Evolutionary conservation across 2,797 vertebrate genomes (phyloP).

Genomic region (Onychomys leucogaster): DNA sequence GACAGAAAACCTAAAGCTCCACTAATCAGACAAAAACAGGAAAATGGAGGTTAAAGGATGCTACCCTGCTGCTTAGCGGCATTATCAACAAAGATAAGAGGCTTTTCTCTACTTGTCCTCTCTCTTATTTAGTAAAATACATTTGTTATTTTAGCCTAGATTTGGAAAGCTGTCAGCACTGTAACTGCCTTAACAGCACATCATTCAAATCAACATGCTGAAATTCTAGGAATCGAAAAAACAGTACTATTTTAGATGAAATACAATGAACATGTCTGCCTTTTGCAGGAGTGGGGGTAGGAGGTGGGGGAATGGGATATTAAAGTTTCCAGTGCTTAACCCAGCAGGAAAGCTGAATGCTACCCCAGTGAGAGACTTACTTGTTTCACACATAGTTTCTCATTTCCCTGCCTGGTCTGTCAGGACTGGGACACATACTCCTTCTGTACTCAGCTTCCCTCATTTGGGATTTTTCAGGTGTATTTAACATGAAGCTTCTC

Average conservation of each 20-base stretch:
- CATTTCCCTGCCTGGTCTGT: neutral
- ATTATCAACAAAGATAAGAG: conserved; percentile 68
- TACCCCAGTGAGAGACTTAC: neutral
- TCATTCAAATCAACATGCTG: conserved; percentile 77
- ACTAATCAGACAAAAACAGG: conserved; percentile 67
- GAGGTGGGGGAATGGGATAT: conserved; percentile 17
- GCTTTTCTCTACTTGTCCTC: conserved; percentile 66
- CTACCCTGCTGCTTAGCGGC: conserved; percentile 1
- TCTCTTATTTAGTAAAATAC: conserved; percentile 66
- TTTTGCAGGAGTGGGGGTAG: conserved; percentile 33
- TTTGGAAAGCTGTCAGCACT: conserved; percentile 79
- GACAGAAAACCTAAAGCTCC: conserved; percentile 66
- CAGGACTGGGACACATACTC: neutral
- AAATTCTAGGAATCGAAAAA: conserved; percentile 80
- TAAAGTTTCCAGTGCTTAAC: conserved; percentile 60
- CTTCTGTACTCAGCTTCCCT: neutral
- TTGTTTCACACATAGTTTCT: neutral
- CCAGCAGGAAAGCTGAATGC: neutral
- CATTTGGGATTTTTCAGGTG: neutral
- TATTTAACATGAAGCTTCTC: neutral
- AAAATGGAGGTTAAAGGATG: conserved; percentile 35
- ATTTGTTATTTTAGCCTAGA: conserved; percentile 76
- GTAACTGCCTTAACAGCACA: conserved; percentile 70
- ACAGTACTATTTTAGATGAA: conserved; percentile 71
- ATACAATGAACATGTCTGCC: conserved; percentile 55